These are phyloP conservation scores for Oceanodroma leucorhoa DNA, from an alignment of 2,797 vertebrate species.

Conservation along the genomic window DNA sequence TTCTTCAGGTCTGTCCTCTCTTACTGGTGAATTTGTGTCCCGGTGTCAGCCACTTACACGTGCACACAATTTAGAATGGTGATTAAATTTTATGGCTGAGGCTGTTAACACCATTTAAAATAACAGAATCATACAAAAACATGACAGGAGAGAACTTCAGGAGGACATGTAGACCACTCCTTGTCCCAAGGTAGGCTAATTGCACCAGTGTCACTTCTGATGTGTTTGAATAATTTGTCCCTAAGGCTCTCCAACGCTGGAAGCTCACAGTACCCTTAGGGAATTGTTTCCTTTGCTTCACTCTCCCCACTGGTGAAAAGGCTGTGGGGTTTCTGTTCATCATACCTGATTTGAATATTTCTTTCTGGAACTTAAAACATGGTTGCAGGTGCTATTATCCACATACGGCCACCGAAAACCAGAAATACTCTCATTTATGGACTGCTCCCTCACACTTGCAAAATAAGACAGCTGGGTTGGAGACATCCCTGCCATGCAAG, in stretches of 20 bases:
- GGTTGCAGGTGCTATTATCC: background rate
- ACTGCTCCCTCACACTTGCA: background rate
- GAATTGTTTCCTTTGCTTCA: background rate
- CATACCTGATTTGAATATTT: background rate
- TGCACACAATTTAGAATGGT: background rate
- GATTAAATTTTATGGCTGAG: background rate
- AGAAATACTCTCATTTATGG: background rate
- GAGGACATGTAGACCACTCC: background rate
- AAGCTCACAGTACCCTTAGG: background rate
- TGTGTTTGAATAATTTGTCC: background rate
- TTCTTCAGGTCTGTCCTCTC: background rate
- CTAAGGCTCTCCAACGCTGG: background rate
- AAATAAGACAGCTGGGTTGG: background rate
- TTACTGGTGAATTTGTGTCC: background rate
- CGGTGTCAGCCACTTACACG: fast-evolving
- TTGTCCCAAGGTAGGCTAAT: background rate
- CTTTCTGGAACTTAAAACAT: background rate
- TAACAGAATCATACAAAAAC: background rate
- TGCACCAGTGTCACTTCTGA: background rate
- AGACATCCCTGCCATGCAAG: background rate
- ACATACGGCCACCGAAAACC: background rate
- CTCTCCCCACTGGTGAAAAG: background rate
- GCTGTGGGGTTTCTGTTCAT: background rate
- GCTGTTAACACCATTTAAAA: background rate
- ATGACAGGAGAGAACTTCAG: background rate